Conservation (phyloP, 2,797 vertebrate genomes). For the Sebastes nivosus region DNA sequence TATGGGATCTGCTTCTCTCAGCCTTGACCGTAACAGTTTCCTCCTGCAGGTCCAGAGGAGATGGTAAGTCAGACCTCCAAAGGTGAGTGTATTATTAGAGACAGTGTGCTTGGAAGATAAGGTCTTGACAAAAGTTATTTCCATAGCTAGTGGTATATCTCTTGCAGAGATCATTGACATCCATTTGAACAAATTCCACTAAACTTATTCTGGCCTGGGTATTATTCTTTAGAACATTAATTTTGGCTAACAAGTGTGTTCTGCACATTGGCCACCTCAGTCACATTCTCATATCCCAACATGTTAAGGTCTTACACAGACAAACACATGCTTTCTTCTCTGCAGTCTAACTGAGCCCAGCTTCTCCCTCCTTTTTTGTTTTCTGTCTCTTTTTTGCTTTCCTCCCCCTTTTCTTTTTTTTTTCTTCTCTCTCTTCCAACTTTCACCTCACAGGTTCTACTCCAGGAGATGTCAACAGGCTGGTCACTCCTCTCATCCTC, state of each 20-base stretch:
- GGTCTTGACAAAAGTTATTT: slow-evolving; percentile 83
- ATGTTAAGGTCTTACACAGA: slow-evolving; percentile 89
- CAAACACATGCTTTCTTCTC: slow-evolving; percentile 85
- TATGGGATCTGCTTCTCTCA: slow-evolving; percentile 82
- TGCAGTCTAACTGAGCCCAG: slow-evolving; percentile 90
- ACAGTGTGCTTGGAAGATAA: slow-evolving; percentile 67
- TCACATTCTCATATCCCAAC: slow-evolving; percentile 60
- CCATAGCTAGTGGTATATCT: slow-evolving; percentile 84
- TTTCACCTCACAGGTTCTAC: slow-evolving; percentile 83
- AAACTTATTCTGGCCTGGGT: not conserved
- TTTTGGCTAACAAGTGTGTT: slow-evolving; percentile 77
- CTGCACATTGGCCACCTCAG: slow-evolving; percentile 75
- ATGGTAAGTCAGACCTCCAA: slow-evolving; percentile 78
- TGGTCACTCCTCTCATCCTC: slow-evolving; percentile 75
- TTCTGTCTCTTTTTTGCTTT: slow-evolving; percentile 69
- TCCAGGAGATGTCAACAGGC: slow-evolving; percentile 66
- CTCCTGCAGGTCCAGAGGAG: slow-evolving; percentile 80
- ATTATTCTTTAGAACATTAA: slow-evolving; percentile 4
- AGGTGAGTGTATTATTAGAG: slow-evolving; percentile 73
- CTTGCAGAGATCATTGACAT: slow-evolving; percentile 55
- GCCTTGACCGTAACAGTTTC: slow-evolving; percentile 72
- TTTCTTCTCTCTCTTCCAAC: slow-evolving; percentile 71
- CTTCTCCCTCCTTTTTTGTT: slow-evolving; percentile 85
- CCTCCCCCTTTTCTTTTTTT: slow-evolving; percentile 64
- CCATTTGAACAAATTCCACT: slow-evolving; percentile 18